Base-by-base conservation (phyloP, 2,797 vertebrate genomes). In the Gallirallus australis region DNA sequence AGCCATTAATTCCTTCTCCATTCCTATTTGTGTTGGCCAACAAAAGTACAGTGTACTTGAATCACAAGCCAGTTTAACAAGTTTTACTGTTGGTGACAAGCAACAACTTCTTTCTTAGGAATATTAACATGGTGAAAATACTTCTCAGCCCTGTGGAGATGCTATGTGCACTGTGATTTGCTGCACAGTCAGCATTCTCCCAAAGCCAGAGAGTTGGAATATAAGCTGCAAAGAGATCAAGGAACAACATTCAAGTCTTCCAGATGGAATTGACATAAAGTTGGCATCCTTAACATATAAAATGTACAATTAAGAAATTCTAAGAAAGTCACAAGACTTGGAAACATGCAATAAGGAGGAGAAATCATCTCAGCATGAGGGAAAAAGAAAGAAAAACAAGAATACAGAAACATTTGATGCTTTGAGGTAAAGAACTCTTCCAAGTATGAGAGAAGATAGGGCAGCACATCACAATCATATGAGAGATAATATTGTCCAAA, bases 231-330 rank as follows among this genome's bases (percentile, higher is more conserved):
- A 81, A 88, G 77, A 89, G 66, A 79, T 63, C 0, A 0, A 96
- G 86, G 59, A 89, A 69, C 59, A 86, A 92, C 35, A 54, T 92
- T 84, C 42, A 90, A 28, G 66, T 35, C 52, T 96, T 92, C 59
- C 83, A 94, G 70, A 70, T 73, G 71, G 42, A 95, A 19, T 1
- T 91, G 54, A 63, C 60, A 68, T 53, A 40, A 91, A 72, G 8
- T 72, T 93, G 91, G n/a, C 75, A 60, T 59, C 59, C 48, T 95
- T 70, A 73, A 17, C 12, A 47, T 42, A 64, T 30, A 75, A 89
- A 84, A 78, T 27, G 19, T 73, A 66, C 8, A 77, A 83, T 81
- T 90, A 91, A 66, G 17, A 76, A 76, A 89, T n/a, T 27, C 5
- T 66, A 73, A 84, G 61, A 65, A 78, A 84, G 23, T 52, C n/a